A percentile compares a stretch with the other conserved stretches of the same genome.
Conservation (phyloP, 2,113 vertebrate genomes). For the Polypterus senegalus region DNA sequence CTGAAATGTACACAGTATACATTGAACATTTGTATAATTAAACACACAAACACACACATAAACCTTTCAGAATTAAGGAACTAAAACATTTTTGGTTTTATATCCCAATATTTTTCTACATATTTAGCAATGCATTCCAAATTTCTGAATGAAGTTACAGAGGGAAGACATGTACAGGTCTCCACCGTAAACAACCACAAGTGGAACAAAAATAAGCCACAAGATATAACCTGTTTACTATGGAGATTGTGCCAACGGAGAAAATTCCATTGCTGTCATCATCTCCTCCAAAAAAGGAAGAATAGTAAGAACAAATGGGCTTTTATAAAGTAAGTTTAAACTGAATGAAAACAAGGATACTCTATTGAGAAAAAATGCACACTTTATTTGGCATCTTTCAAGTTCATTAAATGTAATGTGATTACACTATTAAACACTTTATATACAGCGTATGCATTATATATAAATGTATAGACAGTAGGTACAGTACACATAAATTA, state of each 20-base stretch:
- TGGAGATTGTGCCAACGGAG: slow-evolving; percentile 38
- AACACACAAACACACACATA: slow-evolving; percentile 24
- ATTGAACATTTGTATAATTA: no score
- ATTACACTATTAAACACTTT: no score
- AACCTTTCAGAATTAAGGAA: slow-evolving; percentile 19
- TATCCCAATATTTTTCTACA: slow-evolving; percentile 49
- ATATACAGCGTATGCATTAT: no score
- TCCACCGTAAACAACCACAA: slow-evolving; percentile 56
- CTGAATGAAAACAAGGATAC: slow-evolving; percentile 13
- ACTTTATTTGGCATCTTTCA: no score
- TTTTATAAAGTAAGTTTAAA: slow-evolving; percentile 24
- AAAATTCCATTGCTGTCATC: slow-evolving; percentile 44
- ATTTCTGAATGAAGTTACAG: slow-evolving; percentile 43
- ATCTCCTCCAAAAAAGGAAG: slow-evolving; percentile 27
- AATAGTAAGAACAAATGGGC: slow-evolving; percentile 22
- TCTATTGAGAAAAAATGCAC: not conserved
- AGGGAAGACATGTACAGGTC: slow-evolving; percentile 48
- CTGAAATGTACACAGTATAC: no score
- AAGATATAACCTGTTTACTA: slow-evolving; percentile 55
- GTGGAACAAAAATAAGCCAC: slow-evolving; percentile 51
- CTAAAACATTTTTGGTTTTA: slow-evolving; percentile 40
- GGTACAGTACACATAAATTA: no score
- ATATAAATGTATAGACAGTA: no score
- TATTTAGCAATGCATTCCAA: slow-evolving; percentile 44
- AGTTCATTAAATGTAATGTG: no score